A percentile compares a stretch with the other conserved stretches of the same genome.
These are phyloP conservation scores for Microtus oregoni DNA, from an alignment of 2,113 vertebrate genomes.

Conservation along the genomic window DNA sequence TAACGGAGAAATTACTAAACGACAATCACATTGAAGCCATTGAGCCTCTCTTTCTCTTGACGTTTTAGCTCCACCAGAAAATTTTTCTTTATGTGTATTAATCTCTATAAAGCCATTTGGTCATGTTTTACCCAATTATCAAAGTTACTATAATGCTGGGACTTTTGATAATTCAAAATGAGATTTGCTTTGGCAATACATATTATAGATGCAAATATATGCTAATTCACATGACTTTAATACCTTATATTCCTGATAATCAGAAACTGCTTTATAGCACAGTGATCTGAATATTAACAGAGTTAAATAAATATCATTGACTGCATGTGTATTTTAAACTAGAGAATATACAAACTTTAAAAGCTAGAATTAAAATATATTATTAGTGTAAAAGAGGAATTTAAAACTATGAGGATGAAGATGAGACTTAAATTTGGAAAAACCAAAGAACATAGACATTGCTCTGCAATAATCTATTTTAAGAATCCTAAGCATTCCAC, in stretches of 20 bases:
- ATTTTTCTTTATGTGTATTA: not conserved
- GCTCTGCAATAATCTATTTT: slow-evolving; percentile 52
- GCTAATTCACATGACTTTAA: not conserved
- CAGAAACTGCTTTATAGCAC: not conserved
- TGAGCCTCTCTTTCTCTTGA: not conserved
- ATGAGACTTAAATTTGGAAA: slow-evolving; percentile 48
- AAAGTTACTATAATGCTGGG: not conserved
- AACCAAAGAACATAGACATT: not conserved
- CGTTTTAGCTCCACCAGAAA: not conserved
- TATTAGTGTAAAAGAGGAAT: slow-evolving; percentile 9
- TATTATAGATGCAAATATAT: not conserved
- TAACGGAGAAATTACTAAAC: not conserved
- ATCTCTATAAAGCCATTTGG: slow-evolving; percentile 38
- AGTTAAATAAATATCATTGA: not conserved
- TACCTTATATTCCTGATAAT: not conserved
- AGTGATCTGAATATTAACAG: slow-evolving; percentile 3
- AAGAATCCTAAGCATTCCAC: slow-evolving; percentile 46
- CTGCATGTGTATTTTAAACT: slow-evolving; percentile 11
- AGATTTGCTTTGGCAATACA: not conserved
- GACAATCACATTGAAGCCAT: not conserved
- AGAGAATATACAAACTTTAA: slow-evolving; percentile 38
- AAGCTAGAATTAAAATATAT: slow-evolving; percentile 20
- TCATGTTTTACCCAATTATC: not conserved
- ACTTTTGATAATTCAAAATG: not conserved
- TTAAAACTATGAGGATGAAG: slow-evolving; percentile 16